A percentile compares a stretch with the other conserved stretches of the same genome.
phyloP scores from a whole-genome alignment of 2,113 vertebrate genomes.

The Psilopogon haemacephalus region DNA sequence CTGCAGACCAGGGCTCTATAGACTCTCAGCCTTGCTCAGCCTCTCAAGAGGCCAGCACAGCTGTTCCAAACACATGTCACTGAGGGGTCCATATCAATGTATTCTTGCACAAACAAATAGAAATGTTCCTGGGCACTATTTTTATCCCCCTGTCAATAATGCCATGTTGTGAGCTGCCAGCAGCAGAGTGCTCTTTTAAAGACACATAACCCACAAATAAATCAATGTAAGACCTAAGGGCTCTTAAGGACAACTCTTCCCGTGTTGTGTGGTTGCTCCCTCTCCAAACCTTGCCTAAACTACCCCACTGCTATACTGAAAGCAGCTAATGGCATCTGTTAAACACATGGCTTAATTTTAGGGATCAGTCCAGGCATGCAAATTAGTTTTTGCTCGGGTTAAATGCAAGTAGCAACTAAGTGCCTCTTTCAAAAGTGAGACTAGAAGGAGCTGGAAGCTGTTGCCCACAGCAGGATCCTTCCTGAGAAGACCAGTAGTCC shows the following conservation, averaged over 20 bases:
- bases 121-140: background rate
- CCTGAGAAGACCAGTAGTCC: background rate
- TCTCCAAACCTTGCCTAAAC: background rate
- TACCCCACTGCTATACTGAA: background rate
- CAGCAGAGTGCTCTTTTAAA: background rate
- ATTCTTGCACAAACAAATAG: background rate
- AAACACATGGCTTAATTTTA: conserved; percentile 18
- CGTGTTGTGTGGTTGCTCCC: background rate
- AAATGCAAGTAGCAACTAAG: background rate
- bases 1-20: background rate
- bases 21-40: background rate
- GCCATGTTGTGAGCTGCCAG: background rate
- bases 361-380: background rate
- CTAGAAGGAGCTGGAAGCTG: background rate
- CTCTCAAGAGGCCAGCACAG: background rate
- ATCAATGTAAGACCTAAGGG: background rate
- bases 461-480: background rate
- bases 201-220: background rate
- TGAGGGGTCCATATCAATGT: background rate
- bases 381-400: background rate
- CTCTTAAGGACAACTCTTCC: background rate
- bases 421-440: background rate
- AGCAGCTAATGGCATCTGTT: background rate
- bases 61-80: background rate
- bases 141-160: background rate